A percentile compares a stretch with the other conserved stretches of the same genome.
phyloP scores from a whole-genome alignment of 1,140 invertebrate genomes.

The Camponotus floridanus region DNA sequence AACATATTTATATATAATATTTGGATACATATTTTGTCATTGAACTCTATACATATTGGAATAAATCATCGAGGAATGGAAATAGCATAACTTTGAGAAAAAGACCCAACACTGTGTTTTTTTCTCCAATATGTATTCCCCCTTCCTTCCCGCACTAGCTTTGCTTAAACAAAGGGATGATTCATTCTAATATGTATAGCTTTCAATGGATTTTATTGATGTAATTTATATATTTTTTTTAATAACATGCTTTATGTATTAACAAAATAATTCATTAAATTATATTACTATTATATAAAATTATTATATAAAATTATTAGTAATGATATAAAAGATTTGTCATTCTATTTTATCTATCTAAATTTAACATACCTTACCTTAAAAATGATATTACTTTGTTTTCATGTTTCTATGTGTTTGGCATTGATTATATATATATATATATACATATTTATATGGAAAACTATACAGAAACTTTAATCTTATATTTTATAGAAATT shows the following conservation, averaged over 20 bases:
- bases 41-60: no score
- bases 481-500: slow-evolving; percentile 39
- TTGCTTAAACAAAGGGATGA: no score
- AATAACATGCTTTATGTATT: neutral
- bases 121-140: no score
- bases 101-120: no score
- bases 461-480: slow-evolving; percentile 52
- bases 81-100: no score
- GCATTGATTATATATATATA: slow-evolving; percentile 52
- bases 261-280: slow-evolving; percentile 15
- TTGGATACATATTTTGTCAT: no score
- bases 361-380: slow-evolving; percentile 59
- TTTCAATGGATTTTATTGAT: no score
- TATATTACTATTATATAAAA: slow-evolving; percentile 33
- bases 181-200: no score
- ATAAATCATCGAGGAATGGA: no score
- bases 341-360: no score
- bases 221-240: slow-evolving; percentile 15
- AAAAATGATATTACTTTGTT: slow-evolving; percentile 59
- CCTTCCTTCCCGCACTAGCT: no score
- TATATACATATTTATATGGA: slow-evolving; percentile 59
- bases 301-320: neutral
- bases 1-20: neutral
- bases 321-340: no score
- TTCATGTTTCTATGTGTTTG: slow-evolving; percentile 50